Evolutionary conservation across 2,113 vertebrate species (phyloP).

Genomic region (Donacobius atricapilla): DNA sequence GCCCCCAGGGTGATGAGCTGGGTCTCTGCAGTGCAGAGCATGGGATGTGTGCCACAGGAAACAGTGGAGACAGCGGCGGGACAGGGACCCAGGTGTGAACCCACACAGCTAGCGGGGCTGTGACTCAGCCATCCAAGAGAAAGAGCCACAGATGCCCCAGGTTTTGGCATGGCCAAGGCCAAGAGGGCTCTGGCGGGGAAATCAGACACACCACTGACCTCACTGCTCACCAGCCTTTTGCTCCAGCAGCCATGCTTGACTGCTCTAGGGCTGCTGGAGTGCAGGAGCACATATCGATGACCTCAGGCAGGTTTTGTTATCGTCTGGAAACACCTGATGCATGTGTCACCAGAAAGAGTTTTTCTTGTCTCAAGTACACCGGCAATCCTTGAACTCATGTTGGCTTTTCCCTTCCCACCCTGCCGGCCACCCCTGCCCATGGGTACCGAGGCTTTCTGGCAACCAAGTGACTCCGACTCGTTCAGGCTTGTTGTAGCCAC

Average conservation of each 20-base stretch:
- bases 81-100: constrained; percentile 8
- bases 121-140: constrained; percentile 22
- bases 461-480: fast-evolving
- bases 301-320: constrained; percentile 66
- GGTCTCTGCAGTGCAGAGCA: fast-evolving
- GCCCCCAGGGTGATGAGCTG: neutral
- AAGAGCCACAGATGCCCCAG: neutral
- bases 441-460: neutral
- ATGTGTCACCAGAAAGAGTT: constrained; percentile 56
- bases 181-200: neutral
- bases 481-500: neutral
- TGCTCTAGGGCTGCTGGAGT: neutral
- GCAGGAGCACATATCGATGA: constrained; percentile 33
- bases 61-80: neutral
- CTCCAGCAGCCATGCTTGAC: neutral
- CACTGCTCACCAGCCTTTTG: fast-evolving
- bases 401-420: constrained; percentile 5
- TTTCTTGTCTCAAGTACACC: constrained; percentile 45
- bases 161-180: fast-evolving
- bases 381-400: constrained; percentile 13
- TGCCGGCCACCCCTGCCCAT: fast-evolving
- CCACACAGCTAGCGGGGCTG: neutral
- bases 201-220: neutral
- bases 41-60: constrained; percentile 16
- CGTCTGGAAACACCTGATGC: constrained; percentile 63